phyloP scores from a whole-genome alignment of 2,113 vertebrate species.

The Melanerpes formicivorus region DNA sequence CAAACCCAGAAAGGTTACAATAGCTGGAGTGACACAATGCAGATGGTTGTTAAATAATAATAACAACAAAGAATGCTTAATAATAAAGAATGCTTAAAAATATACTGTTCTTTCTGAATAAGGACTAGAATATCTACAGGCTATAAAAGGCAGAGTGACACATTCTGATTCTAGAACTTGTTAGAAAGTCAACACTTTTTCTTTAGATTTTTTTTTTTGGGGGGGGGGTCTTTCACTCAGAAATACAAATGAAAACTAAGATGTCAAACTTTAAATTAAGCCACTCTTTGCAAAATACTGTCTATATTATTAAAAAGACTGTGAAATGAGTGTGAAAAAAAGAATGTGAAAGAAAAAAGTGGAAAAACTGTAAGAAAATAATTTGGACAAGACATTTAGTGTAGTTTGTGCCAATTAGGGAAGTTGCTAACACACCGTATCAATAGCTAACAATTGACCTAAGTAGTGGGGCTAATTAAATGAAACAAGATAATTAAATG shows the following conservation, averaged over 20 bases:
- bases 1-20: background rate
- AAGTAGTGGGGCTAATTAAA: slow-evolving; percentile 76
- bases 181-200: background rate
- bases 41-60: background rate
- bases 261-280: background rate
- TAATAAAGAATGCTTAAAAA: background rate
- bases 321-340: background rate
- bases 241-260: background rate
- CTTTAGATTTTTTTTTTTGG: background rate
- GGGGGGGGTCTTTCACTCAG: background rate
- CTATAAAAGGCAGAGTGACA: background rate
- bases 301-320: background rate
- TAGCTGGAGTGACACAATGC: background rate
- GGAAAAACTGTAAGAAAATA: background rate
- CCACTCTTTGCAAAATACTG: background rate
- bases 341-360: background rate
- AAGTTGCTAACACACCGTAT: slow-evolving; percentile 61
- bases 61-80: background rate
- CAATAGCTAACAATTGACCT: slow-evolving; percentile 77
- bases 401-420: slow-evolving; percentile 68
- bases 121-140: background rate
- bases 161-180: background rate
- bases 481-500: slow-evolving; percentile 77
- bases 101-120: background rate
- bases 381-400: slow-evolving; percentile 10